Evolutionary conservation across 2,888 invertebrate genomes (phyloP), one percentile per base, ranked within the genome.

Genomic region (Asteroscopus sphinx): DNA sequence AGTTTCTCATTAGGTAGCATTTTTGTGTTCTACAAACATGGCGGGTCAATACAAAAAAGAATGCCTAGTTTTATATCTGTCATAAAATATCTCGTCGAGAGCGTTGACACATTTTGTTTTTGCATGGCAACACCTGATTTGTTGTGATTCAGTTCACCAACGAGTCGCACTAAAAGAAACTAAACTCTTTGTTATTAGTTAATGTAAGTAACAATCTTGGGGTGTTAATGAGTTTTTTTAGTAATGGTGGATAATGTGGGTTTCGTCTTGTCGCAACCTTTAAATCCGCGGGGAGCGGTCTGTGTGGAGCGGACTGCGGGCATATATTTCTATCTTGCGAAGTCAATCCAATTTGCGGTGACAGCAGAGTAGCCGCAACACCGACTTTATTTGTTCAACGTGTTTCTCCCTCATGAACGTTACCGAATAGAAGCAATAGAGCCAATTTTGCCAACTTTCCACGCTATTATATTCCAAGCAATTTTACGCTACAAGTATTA

Each of bases 291-390:
- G 76, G 77, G 77, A 79, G 59, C 59, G 59, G 28, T 8, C 9
- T 8, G 67, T 62, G 25, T 25, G 25, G 25, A 25, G 41, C 32
- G 32, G 37, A 32, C 25, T 16, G 53, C 28, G 39, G 46, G 47
- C 79, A 74, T 82, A 82, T 83, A 82, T 84, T 86, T 84, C 81
- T 82, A 82, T 82, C 77, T 77, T 69, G 71, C 71, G 77, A 73
- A 87, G 87, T 88, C 90, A 88, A 89, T 89, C 85, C 88, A 90
- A 90, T 90, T 89, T 89, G 83, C 71, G 84, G 83, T 79, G 85
- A 85, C 85, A 81, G 83, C 80, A 68, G 76, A 82, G 85, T 81
- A 82, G 81, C 80, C 83, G 80, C 83, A 75, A 81, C 85, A 81
- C 67, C 68, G 78, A 78, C 85, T 88, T 85, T 88, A 88, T 88